phyloP scores from a whole-genome alignment of 2,797 vertebrate genomes.

The Basileuterus tristriatus region DNA sequence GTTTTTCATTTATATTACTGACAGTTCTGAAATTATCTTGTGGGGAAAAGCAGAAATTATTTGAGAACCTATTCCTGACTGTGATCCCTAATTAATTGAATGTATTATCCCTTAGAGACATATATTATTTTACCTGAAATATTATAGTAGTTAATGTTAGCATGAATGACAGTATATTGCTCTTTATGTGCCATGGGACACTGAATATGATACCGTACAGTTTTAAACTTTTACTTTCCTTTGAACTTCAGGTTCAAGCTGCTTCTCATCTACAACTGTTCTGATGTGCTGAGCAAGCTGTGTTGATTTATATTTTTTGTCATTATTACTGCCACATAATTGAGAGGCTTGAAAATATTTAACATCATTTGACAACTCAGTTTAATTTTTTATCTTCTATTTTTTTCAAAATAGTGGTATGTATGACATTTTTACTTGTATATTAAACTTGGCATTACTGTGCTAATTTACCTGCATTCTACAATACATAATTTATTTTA shows the following conservation, averaged over 20 bases:
- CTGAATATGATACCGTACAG: neutral
- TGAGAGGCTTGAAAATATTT: neutral
- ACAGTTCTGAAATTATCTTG: constrained; percentile 12
- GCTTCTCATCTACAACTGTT: neutral
- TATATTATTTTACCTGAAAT: constrained; percentile 2
- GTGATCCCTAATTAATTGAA: constrained; percentile 31
- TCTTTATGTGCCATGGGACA: neutral
- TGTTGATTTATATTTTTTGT: neutral
- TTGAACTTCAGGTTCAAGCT: neutral
- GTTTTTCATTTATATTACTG: constrained; percentile 16
- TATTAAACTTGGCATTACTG: neutral
- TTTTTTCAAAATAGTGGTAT: neutral
- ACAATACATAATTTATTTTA: neutral
- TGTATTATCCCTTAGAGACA: neutral
- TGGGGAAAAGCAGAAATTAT: neutral
- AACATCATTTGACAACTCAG: neutral
- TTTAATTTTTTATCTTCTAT: neutral
- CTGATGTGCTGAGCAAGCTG: neutral
- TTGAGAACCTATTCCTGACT: neutral
- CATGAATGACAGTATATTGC: neutral
- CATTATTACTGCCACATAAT: neutral
- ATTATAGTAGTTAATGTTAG: neutral
- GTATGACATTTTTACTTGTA: neutral
- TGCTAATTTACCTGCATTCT: neutral
- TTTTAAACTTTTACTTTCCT: neutral